Conservation (phyloP, 2,888 invertebrate genomes). For the Shargacucullia verbasci region DNA sequence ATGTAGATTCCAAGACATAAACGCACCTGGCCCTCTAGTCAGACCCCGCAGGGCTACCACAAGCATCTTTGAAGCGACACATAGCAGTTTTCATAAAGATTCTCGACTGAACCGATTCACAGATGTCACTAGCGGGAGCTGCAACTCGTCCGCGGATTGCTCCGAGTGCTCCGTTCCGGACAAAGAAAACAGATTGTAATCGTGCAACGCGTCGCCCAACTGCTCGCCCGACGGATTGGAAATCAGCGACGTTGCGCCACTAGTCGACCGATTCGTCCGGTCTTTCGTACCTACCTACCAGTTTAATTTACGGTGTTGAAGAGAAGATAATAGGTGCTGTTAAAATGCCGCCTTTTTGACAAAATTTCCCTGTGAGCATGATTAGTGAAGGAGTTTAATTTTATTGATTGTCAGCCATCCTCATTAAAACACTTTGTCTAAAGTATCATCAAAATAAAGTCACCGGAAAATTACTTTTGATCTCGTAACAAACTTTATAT, state of each 20-base stretch:
- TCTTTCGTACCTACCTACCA: conserved; percentile 72
- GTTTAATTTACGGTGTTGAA: conserved; percentile 86
- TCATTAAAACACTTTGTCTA: conserved; percentile 6
- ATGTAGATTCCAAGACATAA: conserved; percentile 70
- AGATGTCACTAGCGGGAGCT: conserved; percentile 64
- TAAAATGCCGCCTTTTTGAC: conserved; percentile 75
- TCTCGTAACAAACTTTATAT: conserved; percentile 16
- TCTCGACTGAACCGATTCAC: conserved; percentile 65
- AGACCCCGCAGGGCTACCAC: conserved; percentile 59
- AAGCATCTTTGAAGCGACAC: conserved; percentile 68
- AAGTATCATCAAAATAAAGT: conserved; percentile 3
- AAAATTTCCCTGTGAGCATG: conserved; percentile 60
- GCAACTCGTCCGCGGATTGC: conserved; percentile 66
- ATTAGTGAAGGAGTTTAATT: conserved; percentile 45
- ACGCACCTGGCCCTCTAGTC: conserved; percentile 69
- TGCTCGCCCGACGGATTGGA: conserved; percentile 56
- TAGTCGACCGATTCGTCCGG: conserved; percentile 65
- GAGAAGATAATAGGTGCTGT: conserved; percentile 83
- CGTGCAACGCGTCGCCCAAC: conserved; percentile 59
- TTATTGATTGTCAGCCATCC: conserved; percentile 32
- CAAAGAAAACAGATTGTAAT: conserved; percentile 86
- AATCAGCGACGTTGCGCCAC: conserved; percentile 63
- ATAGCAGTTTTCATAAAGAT: conserved; percentile 64
- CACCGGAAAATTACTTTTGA: conserved; percentile 7
- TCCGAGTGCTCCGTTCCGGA: conserved; percentile 70